A percentile compares a stretch with the other conserved stretches of the same genome.
phyloP scores from a whole-genome alignment of 2,113 vertebrate genomes.

The Piprites chloris region DNA sequence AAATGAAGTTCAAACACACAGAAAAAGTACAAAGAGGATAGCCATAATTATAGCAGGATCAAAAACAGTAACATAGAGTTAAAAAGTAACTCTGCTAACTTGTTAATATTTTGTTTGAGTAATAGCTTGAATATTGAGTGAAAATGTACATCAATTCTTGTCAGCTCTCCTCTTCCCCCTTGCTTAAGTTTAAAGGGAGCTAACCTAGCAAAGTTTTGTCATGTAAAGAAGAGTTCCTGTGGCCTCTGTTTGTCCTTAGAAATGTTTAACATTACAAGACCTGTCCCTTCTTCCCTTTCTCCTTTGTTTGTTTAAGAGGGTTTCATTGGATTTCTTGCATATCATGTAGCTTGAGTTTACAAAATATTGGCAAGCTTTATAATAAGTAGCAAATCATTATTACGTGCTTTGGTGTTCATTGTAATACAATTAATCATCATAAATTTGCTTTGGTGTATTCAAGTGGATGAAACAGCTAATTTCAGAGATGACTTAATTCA shows the following conservation, averaged over 20 bases:
- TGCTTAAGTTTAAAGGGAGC: not conserved
- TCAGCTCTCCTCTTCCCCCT: not conserved
- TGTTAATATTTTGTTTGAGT: not conserved
- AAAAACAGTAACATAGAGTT: not conserved
- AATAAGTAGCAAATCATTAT: constrained; percentile 80
- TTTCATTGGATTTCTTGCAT: constrained; percentile 72
- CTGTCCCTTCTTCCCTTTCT: constrained; percentile 31
- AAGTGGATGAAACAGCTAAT: constrained; percentile 68
- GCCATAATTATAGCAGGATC: not conserved
- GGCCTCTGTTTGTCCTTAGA: constrained; percentile 53
- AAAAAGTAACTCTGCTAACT: not conserved
- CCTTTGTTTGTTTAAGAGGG: constrained; percentile 63
- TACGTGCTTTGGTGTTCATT: constrained; percentile 69
- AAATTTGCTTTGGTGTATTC: constrained; percentile 72
- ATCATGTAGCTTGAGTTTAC: constrained; percentile 63
- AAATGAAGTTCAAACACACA: not conserved
- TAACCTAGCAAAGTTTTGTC: constrained; percentile 28
- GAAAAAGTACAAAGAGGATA: not conserved
- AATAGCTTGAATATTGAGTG: not conserved
- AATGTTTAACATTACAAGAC: constrained; percentile 12
- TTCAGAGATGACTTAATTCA: constrained; percentile 70
- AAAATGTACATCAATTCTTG: not conserved
- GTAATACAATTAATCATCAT: constrained; percentile 74
- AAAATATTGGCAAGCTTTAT: constrained; percentile 76
- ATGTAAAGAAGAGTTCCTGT: not conserved